Evolutionary conservation across 2,888 invertebrate genomes (phyloP).

Genomic region (Corythucha ciliata): DNA sequence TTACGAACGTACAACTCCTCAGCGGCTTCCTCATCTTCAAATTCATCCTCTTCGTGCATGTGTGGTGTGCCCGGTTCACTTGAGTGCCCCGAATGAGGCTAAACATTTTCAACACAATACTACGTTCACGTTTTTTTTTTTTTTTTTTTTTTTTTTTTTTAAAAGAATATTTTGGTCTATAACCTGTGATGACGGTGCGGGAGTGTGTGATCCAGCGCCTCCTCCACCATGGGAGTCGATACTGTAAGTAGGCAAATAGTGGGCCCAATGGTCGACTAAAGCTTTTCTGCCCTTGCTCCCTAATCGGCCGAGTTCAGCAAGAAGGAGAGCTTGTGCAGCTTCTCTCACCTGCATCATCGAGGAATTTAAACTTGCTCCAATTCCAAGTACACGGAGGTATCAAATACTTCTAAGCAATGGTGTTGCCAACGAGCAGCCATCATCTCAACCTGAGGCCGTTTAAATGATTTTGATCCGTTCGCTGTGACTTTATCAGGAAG

Average conservation of each 20-base stretch:
- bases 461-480: slow-evolving; percentile 66
- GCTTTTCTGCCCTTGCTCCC: slow-evolving; percentile 85
- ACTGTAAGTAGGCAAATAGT: slow-evolving; percentile 78
- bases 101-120: no score
- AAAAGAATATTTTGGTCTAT: neutral
- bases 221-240: neutral
- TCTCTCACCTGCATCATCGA: slow-evolving; percentile 59
- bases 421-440: slow-evolving; percentile 98
- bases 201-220: neutral
- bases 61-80: slow-evolving; percentile 25
- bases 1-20: slow-evolving; percentile 61
- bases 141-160: no score
- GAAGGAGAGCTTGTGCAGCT: slow-evolving; percentile 87
- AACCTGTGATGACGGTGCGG: neutral
- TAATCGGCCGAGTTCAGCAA: slow-evolving; percentile 83
- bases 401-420: slow-evolving; percentile 81
- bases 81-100: neutral
- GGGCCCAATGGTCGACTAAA: slow-evolving; percentile 92
- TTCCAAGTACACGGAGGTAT: neutral
- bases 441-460: slow-evolving; percentile 95
- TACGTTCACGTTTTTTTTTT: no score
- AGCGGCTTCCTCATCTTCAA: slow-evolving; percentile 71
- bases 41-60: slow-evolving; percentile 62
- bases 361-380: neutral
- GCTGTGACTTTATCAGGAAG: slow-evolving; percentile 78